Conservation (phyloP, 2,888 invertebrate genomes). For the Ganaspis brasiliensis region DNA sequence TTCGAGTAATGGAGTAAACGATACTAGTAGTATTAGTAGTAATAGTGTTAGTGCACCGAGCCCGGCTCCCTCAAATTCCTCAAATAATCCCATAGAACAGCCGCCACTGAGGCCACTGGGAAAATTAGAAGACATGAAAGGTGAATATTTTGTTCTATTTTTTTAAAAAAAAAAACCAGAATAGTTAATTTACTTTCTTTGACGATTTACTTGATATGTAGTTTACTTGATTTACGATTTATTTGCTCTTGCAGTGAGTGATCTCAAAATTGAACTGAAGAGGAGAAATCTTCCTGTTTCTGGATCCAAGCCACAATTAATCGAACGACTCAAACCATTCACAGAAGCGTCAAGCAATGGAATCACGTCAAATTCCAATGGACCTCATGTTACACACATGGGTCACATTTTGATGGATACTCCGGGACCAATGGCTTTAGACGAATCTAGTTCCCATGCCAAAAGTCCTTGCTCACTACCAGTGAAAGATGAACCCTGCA, state of each 20-base stretch:
- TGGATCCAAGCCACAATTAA: slow-evolving; percentile 96
- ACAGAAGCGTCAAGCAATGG: slow-evolving; percentile 78
- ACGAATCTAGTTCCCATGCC: slow-evolving; percentile 76
- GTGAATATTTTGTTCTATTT: slow-evolving; percentile 63
- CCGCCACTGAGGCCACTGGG: slow-evolving; percentile 81
- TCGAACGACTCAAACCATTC: slow-evolving; percentile 93
- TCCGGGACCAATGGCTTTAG: slow-evolving; percentile 75
- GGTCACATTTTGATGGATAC: slow-evolving; percentile 81
- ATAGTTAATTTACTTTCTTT: not conserved
- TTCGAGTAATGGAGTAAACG: slow-evolving; percentile 75
- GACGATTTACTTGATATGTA: too few species aligned
- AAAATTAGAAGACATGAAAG: slow-evolving; percentile 96
- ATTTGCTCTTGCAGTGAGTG: slow-evolving; percentile 86
- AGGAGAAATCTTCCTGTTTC: slow-evolving; percentile 96
- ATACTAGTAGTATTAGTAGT: slow-evolving; percentile 79
- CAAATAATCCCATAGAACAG: slow-evolving; percentile 76
- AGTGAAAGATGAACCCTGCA: slow-evolving; percentile 77
- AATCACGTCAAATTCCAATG: slow-evolving; percentile 73
- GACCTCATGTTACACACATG: slow-evolving; percentile 78
- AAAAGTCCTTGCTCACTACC: slow-evolving; percentile 74
- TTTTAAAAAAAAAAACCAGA: too few species aligned
- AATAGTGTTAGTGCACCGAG: slow-evolving; percentile 75
- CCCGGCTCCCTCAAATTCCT: slow-evolving; percentile 76
- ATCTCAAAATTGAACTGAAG: slow-evolving; percentile 96
- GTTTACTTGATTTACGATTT: slow-evolving; percentile 2